These are phyloP conservation scores for Oryzias sinensis DNA, from an alignment of 2,797 vertebrate species.

Conservation along the genomic window DNA sequence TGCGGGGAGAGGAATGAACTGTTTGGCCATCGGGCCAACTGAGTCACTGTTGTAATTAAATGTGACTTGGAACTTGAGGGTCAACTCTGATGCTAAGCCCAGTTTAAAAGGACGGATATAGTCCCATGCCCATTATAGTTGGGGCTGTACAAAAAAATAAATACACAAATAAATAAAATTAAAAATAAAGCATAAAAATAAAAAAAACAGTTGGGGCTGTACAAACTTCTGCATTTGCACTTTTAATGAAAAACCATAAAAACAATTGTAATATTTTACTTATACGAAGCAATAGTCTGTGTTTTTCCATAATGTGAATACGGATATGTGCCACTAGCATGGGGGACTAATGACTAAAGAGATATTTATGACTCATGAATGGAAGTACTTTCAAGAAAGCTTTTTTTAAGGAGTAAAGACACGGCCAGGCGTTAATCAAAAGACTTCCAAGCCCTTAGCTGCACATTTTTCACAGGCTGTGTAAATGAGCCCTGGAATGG, in stretches of 20 bases:
- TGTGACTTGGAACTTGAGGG: slow-evolving; percentile 61
- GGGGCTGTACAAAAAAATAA: slow-evolving; percentile 5
- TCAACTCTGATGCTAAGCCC: slow-evolving; percentile 69
- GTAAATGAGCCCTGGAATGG: slow-evolving; percentile 69
- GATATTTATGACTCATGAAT: slow-evolving; percentile 71
- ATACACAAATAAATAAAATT: too few species aligned
- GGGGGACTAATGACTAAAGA: slow-evolving; percentile 37
- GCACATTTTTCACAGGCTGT: slow-evolving; percentile 51
- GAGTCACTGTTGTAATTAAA: slow-evolving; percentile 77
- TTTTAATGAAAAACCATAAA: slow-evolving; percentile 19
- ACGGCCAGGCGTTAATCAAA: slow-evolving; percentile 59
- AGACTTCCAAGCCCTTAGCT: slow-evolving; percentile 41
- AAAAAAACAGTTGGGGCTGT: slow-evolving; percentile 13
- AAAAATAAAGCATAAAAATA: too few species aligned
- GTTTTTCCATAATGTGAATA: slow-evolving; percentile 15
- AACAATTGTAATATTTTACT: slow-evolving; percentile 26
- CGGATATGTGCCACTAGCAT: slow-evolving; percentile 32
- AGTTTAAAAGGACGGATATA: slow-evolving; percentile 51
- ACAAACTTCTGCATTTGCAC: slow-evolving; percentile 45
- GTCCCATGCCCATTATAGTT: slow-evolving; percentile 53
- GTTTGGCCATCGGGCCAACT: slow-evolving; percentile 59
- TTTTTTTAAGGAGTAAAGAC: slow-evolving; percentile 54
- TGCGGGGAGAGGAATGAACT: slow-evolving; percentile 19
- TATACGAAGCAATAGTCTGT: slow-evolving; percentile 47
- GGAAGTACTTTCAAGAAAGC: slow-evolving; percentile 68